phyloP scores from a whole-genome alignment of 2,797 vertebrate species.

The Sparus aurata region DNA sequence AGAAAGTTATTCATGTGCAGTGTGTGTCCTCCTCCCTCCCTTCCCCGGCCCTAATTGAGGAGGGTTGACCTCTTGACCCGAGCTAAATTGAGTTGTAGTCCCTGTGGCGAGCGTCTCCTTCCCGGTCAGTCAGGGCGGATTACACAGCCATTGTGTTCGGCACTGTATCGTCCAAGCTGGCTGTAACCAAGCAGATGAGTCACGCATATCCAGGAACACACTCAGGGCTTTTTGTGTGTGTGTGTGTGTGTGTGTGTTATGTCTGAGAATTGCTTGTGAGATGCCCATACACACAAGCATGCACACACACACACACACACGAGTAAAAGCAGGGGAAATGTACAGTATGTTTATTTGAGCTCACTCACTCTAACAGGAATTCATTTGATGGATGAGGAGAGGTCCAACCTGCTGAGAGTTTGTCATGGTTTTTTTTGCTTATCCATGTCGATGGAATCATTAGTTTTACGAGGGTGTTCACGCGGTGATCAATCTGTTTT shows the following conservation, averaged over 20 bases:
- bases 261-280: conserved; percentile 57
- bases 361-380: conserved; percentile 48
- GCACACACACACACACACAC: conserved; percentile 23
- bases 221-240: conserved; percentile 63
- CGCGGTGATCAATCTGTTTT: conserved; percentile 46
- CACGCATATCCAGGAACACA: conserved; percentile 83
- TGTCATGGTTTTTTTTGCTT: conserved; percentile 56
- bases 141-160: conserved; percentile 84
- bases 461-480: conserved; percentile 33
- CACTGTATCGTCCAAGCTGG: conserved; percentile 80
- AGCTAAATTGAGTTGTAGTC: conserved; percentile 89
- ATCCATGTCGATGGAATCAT: conserved; percentile 54
- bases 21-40: conserved; percentile 76
- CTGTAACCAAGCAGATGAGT: conserved; percentile 88
- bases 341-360: conserved; percentile 11
- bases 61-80: conserved; percentile 85
- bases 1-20: conserved; percentile 84
- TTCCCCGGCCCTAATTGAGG: conserved; percentile 84
- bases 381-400: conserved; percentile 60
- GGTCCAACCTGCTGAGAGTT: conserved; percentile 48
- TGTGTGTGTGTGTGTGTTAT: conserved; percentile 20
- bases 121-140: conserved; percentile 85
- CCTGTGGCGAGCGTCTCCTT: conserved; percentile 87
- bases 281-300: conserved; percentile 37
- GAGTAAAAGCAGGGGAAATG: conserved; percentile 31